Evolutionary conservation across 2,888 invertebrate species (phyloP).

Genomic region (Lasioglossum marginatum): DNA sequence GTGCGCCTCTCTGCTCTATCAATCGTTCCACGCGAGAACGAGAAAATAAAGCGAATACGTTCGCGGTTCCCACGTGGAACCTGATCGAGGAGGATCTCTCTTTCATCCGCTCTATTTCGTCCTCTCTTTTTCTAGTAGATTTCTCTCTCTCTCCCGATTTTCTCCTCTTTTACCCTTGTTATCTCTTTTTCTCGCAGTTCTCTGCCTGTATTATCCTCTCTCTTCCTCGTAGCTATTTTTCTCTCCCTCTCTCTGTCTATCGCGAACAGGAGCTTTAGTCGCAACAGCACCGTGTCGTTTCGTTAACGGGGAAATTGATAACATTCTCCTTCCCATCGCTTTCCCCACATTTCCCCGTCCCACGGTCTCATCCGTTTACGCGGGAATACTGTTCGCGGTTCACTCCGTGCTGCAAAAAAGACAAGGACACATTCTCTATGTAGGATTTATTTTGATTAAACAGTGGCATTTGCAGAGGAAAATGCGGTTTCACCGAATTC

Average conservation of each 20-base stretch:
- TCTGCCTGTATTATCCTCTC: background rate
- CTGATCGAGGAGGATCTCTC: slow-evolving; percentile 3
- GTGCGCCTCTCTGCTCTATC: slow-evolving; percentile 47
- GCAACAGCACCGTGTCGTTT: background rate
- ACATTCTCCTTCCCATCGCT: background rate
- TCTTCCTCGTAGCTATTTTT: background rate
- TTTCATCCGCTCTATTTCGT: background rate
- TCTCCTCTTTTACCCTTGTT: background rate
- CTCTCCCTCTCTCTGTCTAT: background rate
- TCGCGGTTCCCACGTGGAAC: slow-evolving; percentile 23
- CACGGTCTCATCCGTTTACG: background rate
- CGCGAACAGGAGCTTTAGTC: background rate
- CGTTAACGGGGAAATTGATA: background rate
- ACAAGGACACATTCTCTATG: background rate
- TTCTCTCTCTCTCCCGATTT: background rate
- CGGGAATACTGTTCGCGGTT: background rate
- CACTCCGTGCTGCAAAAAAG: background rate
- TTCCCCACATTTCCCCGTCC: background rate
- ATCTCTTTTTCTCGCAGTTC: background rate
- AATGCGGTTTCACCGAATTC: background rate
- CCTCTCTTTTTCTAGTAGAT: background rate
- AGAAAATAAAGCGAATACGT: slow-evolving; percentile 5
- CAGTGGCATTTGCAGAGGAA: background rate
- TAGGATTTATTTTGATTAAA: background rate
- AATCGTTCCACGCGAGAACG: slow-evolving; percentile 38